Evolutionary conservation across 2,888 invertebrate species (phyloP), one percentile per base, ranked within the genome.

Genomic region (Ophion costatus): DNA sequence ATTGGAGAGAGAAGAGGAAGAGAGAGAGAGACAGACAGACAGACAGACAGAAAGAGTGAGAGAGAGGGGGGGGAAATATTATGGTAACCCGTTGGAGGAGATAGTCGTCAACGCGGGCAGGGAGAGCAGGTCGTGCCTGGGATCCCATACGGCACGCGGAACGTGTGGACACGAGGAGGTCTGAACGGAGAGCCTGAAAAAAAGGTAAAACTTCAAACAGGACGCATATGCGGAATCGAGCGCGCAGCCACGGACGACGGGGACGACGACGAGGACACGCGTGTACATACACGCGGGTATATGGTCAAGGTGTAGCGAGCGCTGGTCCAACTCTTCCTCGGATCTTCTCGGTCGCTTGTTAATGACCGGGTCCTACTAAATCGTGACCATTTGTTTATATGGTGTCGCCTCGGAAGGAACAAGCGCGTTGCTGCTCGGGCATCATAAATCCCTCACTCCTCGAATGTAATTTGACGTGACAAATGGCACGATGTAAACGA

Each of bases 401-500:
- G 90, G 90, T 89, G 90, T 91, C 90, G 89, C 88, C 89, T 87
- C 88, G 90, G 90, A 89, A 89, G 89, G 88, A 90, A 91, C 90
- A 90, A 89, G 89, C 89, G 81, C 88, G 87, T 88, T 86, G 83
- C 88, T 83, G 85, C 85, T 77, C 84, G 90, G 85, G 88, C 90
- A 90, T 91, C 91, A 91, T 92, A 92, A 92, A 92, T 92, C 91
- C 90, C 85, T 87, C 89, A 85, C 80, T 82, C 85, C 87, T 87
- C 87, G 88, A 88, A 89, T 88, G 89, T 89, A 91, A 91, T 92
- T 92, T 91, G 91, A 92, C 92, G 90, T 91, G 92, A 92, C 92
- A 92, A 92, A 92, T 90, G 91, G 92, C 90, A 91, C 82, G 91
- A 91, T 91, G 92, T 90, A 90, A 91, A 83, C 91, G 91, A 92